phyloP scores from a whole-genome alignment of 2,888 invertebrate genomes.

The Pelosia muscerda region DNA sequence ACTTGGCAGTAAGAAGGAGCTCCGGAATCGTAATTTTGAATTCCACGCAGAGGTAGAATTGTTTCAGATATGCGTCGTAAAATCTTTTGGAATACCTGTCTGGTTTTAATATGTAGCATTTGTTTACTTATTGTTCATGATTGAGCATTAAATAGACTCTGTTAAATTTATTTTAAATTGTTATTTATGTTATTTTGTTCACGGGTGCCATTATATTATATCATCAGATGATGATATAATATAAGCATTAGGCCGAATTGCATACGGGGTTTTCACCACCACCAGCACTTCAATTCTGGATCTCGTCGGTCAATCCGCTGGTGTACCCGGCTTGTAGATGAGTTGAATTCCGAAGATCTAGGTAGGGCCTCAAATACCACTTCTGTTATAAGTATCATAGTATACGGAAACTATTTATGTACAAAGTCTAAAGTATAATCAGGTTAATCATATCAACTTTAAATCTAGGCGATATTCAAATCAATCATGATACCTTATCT shows the following conservation, averaged over 20 bases:
- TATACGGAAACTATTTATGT: background rate
- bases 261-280: background rate
- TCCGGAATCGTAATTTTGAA: constrained; percentile 15
- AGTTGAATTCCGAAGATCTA: no score
- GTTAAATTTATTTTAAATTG: background rate
- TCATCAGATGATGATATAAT: no score
- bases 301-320: no score
- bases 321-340: no score
- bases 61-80: constrained; percentile 11
- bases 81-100: background rate
- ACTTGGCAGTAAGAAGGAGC: background rate
- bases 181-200: background rate
- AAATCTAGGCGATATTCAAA: background rate
- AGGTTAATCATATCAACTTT: background rate
- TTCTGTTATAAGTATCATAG: no score
- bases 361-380: no score
- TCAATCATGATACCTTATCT: background rate
- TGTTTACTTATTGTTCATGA: no score
- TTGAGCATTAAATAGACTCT: no score
- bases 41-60: constrained; percentile 1
- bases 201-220: background rate
- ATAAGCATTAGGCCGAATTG: background rate
- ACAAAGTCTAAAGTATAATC: background rate
- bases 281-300: no score
- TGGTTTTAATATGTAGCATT: background rate